These are phyloP conservation scores for Varanus komodoensis DNA, from an alignment of 2,113 vertebrate species.

Conservation along the genomic window DNA sequence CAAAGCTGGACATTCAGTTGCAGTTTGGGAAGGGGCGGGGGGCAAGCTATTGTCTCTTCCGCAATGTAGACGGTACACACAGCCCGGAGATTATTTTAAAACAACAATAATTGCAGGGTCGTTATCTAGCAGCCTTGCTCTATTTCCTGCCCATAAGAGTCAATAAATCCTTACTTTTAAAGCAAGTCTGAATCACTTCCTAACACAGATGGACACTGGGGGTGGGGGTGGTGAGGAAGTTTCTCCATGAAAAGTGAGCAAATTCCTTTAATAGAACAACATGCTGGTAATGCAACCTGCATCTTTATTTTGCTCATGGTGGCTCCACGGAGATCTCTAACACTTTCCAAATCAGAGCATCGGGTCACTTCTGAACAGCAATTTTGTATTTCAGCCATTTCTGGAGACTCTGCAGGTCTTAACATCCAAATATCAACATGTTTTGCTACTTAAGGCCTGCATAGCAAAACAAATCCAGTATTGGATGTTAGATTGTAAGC, in stretches of 20 bases:
- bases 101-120: neutral
- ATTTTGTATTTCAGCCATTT: neutral
- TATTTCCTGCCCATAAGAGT: slow-evolving; percentile 19
- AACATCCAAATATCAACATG: neutral
- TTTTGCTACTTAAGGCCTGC: neutral
- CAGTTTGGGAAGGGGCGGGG: too few species aligned
- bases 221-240: neutral
- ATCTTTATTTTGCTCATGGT: neutral
- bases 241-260: slow-evolving; percentile 6
- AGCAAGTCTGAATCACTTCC: slow-evolving; percentile 12
- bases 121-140: neutral
- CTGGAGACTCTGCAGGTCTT: neutral
- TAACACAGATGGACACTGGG: slow-evolving; percentile 2
- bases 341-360: neutral
- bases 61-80: neutral
- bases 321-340: neutral
- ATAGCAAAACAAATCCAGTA: neutral
- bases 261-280: neutral
- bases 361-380: neutral
- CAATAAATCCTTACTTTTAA: slow-evolving; percentile 22
- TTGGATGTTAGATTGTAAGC: neutral
- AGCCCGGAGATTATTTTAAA: neutral
- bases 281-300: neutral
- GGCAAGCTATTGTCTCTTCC: neutral
- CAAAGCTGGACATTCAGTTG: neutral